Evolutionary conservation across 2,888 invertebrate genomes (phyloP), one percentile per base, ranked within the genome.

Genomic region (Lithophane ornitopus): DNA sequence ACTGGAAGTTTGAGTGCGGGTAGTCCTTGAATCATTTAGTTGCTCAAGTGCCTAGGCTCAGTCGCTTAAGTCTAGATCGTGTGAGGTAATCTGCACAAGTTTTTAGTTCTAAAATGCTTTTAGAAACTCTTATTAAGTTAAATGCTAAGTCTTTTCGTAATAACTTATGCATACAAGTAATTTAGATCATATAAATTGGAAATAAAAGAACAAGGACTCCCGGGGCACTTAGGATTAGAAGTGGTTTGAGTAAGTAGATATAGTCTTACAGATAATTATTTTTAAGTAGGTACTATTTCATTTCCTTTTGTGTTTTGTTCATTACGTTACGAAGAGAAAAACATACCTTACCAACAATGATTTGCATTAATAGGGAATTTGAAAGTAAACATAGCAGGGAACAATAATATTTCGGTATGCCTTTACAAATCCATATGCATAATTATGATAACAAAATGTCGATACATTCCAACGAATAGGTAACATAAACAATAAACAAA

Each of bases 11-110:
- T 70, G 72, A 81, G 81, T 72, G 69, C 44, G 69, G 66, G 82
- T 69, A 76, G 76, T 76, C 56, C 67, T 82, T 84, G 72, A 84
- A 84, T 84, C 76, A 82, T 82, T 82, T 76, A 82, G 71, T 72
- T 82, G 41, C 61, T 75, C 52, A 72, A 82, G 76, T 72, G 58
- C 56, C 80, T 70, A 74, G 80, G 81, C 76, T 80, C 65, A 70
- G 81, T 52, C 46, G 26, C 71, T 77, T 71, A 68, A 68, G 65
- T 68, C 67, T 74, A 68, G 70, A 70, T 80, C 70, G 59, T 70
- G 39, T 70, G 62, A 68, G 28, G 67, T 63, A 74, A 70, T 67
- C 49, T 70, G 41, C 34, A 74, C n/a, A 59, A 74, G 74, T 61
- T 72, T 82, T 72, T 61, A 78, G 59, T 69, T 83, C 34, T 46